phyloP scores from a whole-genome alignment of 2,797 vertebrate genomes.

The Coranthus polyacanthus region DNA sequence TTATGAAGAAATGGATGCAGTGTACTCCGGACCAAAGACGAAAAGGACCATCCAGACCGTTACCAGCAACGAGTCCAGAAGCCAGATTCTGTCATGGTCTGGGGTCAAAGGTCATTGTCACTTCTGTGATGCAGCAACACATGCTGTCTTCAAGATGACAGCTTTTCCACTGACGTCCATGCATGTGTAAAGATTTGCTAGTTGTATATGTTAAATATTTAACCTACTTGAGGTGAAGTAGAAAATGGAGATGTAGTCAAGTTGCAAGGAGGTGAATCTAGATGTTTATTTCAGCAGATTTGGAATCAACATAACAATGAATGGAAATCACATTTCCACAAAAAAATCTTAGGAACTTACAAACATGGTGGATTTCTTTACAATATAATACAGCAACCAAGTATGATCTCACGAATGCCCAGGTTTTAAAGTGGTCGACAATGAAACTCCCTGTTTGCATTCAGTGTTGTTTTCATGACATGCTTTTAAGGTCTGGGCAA shows the following conservation, averaged over 20 bases:
- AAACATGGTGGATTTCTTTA: conserved; percentile 40
- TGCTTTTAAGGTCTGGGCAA: conserved; percentile 56
- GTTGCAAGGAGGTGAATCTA: conserved; percentile 17
- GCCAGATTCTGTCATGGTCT: too few relatives aligned
- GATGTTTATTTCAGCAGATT: conserved; percentile 49
- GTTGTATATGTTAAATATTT: too few relatives aligned
- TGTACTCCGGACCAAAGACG: too few relatives aligned
- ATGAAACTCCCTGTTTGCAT: conserved; percentile 25
- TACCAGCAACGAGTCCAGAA: too few relatives aligned
- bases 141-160: too few relatives aligned
- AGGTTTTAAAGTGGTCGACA: conserved; percentile 12
- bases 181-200: too few relatives aligned
- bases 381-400: conserved; percentile 49
- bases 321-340: conserved; percentile 5
- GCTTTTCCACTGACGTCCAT: too few relatives aligned
- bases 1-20: too few relatives aligned
- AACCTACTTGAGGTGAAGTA: too few relatives aligned
- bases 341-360: conserved; percentile 16
- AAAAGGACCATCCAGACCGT: too few relatives aligned
- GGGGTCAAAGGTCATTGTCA: too few relatives aligned
- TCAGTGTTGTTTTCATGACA: conserved; percentile 51
- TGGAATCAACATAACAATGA: conserved; percentile 27
- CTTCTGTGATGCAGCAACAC: too few relatives aligned
- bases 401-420: conserved; percentile 4
- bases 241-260: background rate